These are phyloP conservation scores for Anomalospiza imberbis DNA, from an alignment of 2,797 vertebrate genomes.

Conservation along the genomic window DNA sequence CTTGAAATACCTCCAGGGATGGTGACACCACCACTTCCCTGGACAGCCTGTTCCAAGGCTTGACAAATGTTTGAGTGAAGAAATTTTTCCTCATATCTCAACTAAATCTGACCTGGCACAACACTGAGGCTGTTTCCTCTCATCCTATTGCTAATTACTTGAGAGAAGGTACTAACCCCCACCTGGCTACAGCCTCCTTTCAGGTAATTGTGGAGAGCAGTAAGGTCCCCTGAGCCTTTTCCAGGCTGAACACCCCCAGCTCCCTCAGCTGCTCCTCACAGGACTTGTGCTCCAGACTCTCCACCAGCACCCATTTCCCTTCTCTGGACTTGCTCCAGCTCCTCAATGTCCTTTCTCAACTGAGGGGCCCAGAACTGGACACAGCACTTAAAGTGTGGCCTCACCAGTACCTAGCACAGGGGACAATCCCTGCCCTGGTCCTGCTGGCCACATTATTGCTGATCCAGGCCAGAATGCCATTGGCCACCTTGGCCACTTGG, in stretches of 20 bases:
- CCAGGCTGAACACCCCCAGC: background rate
- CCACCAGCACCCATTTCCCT: background rate
- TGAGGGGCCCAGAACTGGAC: background rate
- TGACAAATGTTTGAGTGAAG: background rate
- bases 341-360: background rate
- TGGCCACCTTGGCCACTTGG: background rate
- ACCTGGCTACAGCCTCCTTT: background rate
- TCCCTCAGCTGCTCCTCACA: background rate
- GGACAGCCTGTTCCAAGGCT: background rate
- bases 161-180: background rate
- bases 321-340: background rate
- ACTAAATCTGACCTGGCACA: background rate
- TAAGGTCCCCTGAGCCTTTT: background rate
- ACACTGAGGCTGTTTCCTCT: background rate
- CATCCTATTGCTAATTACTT: background rate
- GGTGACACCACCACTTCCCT: background rate
- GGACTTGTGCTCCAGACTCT: background rate
- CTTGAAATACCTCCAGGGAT: background rate
- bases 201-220: background rate
- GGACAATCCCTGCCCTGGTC: background rate
- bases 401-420: background rate
- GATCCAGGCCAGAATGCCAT: background rate
- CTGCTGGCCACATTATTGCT: fast-evolving
- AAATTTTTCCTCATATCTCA: background rate
- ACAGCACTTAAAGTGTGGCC: fast-evolving